Percentiles rank a stretch among this genome's conserved stretches.
Conservation (phyloP, 2,888 invertebrate genomes). For the Callimorpha dominula region DNA sequence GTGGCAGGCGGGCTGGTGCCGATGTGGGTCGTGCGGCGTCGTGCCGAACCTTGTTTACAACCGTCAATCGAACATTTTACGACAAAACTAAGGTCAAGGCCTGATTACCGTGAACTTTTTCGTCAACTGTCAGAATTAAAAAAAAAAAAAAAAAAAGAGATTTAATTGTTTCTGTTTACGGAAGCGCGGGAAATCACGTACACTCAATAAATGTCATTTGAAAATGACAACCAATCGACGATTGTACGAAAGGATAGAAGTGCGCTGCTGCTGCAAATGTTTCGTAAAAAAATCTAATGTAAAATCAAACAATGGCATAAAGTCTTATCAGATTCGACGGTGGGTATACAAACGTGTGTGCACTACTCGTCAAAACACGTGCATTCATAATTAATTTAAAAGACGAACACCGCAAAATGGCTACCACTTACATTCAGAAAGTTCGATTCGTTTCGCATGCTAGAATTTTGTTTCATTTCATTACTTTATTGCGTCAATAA, state of each 20-base stretch:
- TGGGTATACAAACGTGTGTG: conserved; percentile 34
- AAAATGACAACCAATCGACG: not conserved
- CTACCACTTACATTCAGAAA: conserved; percentile 29
- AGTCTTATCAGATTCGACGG: conserved; percentile 38
- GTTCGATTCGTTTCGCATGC: conserved; percentile 44
- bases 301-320: conserved; percentile 22
- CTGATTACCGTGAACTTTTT: conserved; percentile 20
- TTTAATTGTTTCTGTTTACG: not conserved
- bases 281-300: not conserved
- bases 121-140: conserved; percentile 11
- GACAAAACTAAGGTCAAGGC: conserved; percentile 43
- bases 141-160: not conserved
- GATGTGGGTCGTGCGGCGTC: conserved; percentile 24
- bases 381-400: conserved; percentile 44
- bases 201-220: not conserved
- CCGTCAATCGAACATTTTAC: conserved; percentile 39
- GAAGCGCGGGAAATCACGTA: not conserved
- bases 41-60: conserved; percentile 47
- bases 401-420: conserved; percentile 37
- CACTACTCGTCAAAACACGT: conserved; percentile 36
- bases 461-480: conserved; percentile 39
- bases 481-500: conserved; percentile 46
- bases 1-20: conserved; percentile 29
- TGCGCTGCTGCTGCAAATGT: not conserved
- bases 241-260: not conserved